Evolutionary conservation across 1,140 invertebrate species (phyloP).

Genomic region (Carcinoscorpius rotundicauda): DNA sequence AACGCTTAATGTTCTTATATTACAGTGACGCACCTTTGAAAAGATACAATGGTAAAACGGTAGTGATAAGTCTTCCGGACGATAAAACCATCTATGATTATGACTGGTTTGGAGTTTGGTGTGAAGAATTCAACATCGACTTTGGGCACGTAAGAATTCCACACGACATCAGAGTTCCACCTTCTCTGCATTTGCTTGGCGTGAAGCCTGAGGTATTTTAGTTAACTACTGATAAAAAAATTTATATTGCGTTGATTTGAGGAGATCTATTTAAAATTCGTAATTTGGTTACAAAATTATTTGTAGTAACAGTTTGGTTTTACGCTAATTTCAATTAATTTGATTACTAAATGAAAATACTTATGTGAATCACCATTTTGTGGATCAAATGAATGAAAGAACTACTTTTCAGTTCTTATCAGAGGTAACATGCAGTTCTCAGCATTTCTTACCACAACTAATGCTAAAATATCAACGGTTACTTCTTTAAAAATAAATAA

Average conservation of each 20-base stretch:
- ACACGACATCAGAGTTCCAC: conserved; percentile 62
- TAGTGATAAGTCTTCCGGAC: conserved; percentile 69
- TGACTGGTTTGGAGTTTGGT: conserved; percentile 76
- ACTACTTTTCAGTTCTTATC: no score
- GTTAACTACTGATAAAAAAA: no score
- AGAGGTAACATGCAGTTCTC: no score
- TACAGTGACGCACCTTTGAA: conserved; percentile 46
- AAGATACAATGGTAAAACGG: conserved; percentile 66
- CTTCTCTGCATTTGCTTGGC: conserved; percentile 81
- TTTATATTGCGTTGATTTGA: background rate
- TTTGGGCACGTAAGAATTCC: conserved; percentile 75
- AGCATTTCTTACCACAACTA: no score
- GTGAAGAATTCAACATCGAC: conserved; percentile 74
- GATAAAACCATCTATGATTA: conserved; percentile 68
- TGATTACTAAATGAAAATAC: no score
- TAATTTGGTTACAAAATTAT: background rate
- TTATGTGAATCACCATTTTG: no score
- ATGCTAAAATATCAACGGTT: no score
- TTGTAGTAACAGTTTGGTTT: no score
- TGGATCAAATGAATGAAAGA: no score
- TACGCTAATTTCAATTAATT: no score
- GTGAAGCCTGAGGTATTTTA: conserved; percentile 73
- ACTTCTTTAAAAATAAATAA: no score
- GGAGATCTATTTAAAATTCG: conserved; percentile 4
- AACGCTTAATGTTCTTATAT: background rate